Percentiles rank a stretch among this genome's conserved stretches.
Conservation (phyloP, 2,797 vertebrate species). For the Lithobates sylvaticus region DNA sequence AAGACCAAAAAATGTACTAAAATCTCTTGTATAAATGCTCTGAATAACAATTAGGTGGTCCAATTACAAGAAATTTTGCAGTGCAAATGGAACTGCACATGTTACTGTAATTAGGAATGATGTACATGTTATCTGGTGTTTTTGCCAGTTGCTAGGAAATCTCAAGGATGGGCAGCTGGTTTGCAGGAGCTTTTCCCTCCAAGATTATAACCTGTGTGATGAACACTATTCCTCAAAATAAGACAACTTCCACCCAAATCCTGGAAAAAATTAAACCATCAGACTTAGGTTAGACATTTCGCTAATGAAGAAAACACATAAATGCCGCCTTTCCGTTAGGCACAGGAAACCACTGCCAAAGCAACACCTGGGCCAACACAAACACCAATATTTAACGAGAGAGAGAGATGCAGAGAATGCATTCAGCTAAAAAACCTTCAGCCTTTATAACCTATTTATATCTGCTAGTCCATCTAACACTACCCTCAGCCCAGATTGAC, state of each 20-base stretch:
- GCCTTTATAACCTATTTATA: too few species aligned
- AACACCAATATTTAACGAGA: neutral
- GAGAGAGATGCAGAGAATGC: too few species aligned
- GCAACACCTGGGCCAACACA: conserved; percentile 1
- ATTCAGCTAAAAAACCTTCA: too few species aligned
- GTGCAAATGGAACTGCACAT: neutral
- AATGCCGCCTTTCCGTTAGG: neutral
- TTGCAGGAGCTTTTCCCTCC: neutral
- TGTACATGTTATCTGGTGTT: neutral
- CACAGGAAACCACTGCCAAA: neutral
- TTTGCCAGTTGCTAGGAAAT: conserved; percentile 8
- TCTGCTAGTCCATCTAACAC: too few species aligned
- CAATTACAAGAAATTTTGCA: neutral
- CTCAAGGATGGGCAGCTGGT: neutral
- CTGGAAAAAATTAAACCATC: neutral
- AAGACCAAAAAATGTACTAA: too few species aligned
- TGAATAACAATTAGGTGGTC: neutral
- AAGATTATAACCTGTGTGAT: neutral
- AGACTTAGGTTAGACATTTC: too few species aligned
- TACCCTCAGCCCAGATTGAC: too few species aligned
- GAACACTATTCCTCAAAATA: neutral
- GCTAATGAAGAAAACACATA: neutral
- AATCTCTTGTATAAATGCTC: too few species aligned
- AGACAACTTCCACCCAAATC: neutral
- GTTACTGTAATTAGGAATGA: neutral